Base-by-base conservation (phyloP, 2,113 vertebrate genomes). In the Axis porcinus region DNA sequence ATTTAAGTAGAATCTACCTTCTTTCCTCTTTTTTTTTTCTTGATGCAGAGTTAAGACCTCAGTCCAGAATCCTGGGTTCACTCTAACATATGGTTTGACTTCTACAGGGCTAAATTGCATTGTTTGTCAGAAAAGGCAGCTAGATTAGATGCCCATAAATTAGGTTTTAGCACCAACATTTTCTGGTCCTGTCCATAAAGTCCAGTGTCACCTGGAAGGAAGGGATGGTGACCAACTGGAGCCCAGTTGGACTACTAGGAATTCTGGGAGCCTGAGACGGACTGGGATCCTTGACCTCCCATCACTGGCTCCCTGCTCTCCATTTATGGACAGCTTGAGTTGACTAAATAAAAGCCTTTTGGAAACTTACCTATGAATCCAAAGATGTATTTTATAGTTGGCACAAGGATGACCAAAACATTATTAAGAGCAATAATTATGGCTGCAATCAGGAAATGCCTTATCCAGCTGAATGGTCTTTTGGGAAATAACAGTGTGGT, bases 361-460 rank as follows among this genome's bases (percentile, higher is more conserved):
- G 58, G 40, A 91, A 96, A 98, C 99, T 98, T 98, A 99, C 99
- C 99, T 30, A 99, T 99, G 98, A 99, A 99, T 98, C 99, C 99
- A 19, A 99, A 99, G 98, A 99, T 99, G 98, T 99, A 99, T 98
- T 99, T 99, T 98, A 99, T 99, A 92, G 99, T 99, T 6, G 99
- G 99, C 76, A 99, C 99, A 23, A 99, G 99, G 98, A 99, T 99
- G 96, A 99, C 99, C 94, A 99, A 98, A 64, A 99, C 79, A 96
- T 99, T 99, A 98, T 99, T 99, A 97, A 99, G 99, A 88, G 95
- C 97, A 96, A 99, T 98, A 95, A 99, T 99, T 76, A 98, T 84
- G 15, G 98, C 98, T 13, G 99, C 99, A 95, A 99, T 99, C 91
- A 99, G 90, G 90, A 99, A 94, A 98, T 99, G 99, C 70, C 99